Evolutionary conservation across 2,113 vertebrate species (phyloP).

Genomic region (Odocoileus hemionus): DNA sequence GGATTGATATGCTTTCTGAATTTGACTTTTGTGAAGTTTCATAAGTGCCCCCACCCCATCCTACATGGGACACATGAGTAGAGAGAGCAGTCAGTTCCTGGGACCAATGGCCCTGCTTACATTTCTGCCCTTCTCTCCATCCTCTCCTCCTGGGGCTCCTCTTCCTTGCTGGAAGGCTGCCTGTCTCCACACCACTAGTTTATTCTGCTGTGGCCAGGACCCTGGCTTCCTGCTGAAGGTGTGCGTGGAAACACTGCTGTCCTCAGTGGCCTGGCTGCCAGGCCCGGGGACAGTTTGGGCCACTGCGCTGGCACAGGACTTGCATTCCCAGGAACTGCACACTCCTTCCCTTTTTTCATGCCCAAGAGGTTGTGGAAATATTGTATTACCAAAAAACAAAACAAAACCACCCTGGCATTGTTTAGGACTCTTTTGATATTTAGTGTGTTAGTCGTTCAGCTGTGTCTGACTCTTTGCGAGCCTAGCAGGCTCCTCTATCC

Average conservation of each 20-base stretch:
- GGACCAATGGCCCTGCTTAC: background rate
- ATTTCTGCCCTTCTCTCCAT: background rate
- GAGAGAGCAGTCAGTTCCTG: accelerated
- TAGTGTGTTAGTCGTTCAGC: background rate
- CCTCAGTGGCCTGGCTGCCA: background rate
- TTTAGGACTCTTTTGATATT: background rate
- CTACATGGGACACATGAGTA: background rate
- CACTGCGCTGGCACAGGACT: background rate
- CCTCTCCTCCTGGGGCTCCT: background rate
- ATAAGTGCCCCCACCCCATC: background rate
- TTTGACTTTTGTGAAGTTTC: background rate
- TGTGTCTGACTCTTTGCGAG: background rate
- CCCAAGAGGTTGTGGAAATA: background rate
- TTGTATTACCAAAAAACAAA: background rate
- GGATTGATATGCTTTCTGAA: background rate
- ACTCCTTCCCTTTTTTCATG: background rate
- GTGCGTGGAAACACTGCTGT: background rate
- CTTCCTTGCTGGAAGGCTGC: background rate
- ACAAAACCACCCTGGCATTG: background rate
- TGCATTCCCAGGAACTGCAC: background rate
- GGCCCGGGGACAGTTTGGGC: background rate
- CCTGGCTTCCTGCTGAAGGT: background rate
- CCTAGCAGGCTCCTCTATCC: background rate
- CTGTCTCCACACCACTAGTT: background rate
- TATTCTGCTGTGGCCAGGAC: background rate